Evolutionary conservation across 2,113 vertebrate genomes (phyloP).

Genomic region (Bos taurus): ARS-UCD2.0 NC_037346.1:56902501-56903000

Average conservation of each 20-base stretch:
- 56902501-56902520: neutral
- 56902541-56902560: neutral
- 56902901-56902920: neutral
- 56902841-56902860: neutral
- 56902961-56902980: neutral
- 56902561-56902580: neutral
- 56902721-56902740: accelerated
- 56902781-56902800: neutral
- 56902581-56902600: neutral
- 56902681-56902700: neutral
- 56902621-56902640: neutral
- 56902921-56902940: neutral
- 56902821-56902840: accelerated
- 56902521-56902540: neutral
- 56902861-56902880: accelerated
- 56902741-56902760: neutral
- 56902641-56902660: neutral
- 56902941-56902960: neutral
- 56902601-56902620: neutral
- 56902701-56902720: neutral
- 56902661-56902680: neutral
- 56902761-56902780: neutral
- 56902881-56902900: neutral
- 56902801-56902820: neutral
- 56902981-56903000: neutral